Base-by-base conservation (phyloP, 2,888 invertebrate species). In the Lomographa bimaculata region DNA sequence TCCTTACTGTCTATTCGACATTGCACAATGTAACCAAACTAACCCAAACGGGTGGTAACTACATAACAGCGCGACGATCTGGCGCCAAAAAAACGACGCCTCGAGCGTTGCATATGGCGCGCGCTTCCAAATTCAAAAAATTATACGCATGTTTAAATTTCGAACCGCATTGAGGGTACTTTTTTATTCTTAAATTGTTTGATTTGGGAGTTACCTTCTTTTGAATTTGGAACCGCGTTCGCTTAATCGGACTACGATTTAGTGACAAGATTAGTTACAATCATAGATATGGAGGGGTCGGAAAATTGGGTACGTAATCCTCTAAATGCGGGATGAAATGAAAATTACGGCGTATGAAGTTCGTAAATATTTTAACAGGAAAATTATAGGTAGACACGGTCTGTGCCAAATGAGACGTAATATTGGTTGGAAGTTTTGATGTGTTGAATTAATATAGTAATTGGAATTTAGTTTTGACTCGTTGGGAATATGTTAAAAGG, bases 261-360 rank as follows among this genome's bases (percentile, higher is more conserved):
- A 75, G 78, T 78, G 83, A 83, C 80, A 78, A 79, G 82, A 84
- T 84, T 83, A 83, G 77, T 80, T 76, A 79, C 76, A 70, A 79
- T 74, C 78, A 72, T 73, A 64, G 64, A 65, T 20, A 33, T 17
- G 57, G 46, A 55, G 73, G 74, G 75, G 68, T 60, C 56, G 64
- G 58, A 56, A 68, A 71, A 70, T 73, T 70, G 61, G 64, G 57
- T 48, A 53, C 41, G 57, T 76, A 75, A 78, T 80, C 71, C 73
- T 46, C 50, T 63, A 73, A 71, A 78, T 76, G 64, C 60, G 60
- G 58, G 64, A 58, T 64, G 65, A 74, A 75, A 71, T 67, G 71
- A 72, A 74, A 76, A 79, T 81, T 74, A 74, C 66, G 51, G 68
- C 56, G 64, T 62, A 60, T 60, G 48, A 54, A 54, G 46, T 49